Conservation (phyloP, 2,113 vertebrate genomes). For the Carassius auratus region DNA sequence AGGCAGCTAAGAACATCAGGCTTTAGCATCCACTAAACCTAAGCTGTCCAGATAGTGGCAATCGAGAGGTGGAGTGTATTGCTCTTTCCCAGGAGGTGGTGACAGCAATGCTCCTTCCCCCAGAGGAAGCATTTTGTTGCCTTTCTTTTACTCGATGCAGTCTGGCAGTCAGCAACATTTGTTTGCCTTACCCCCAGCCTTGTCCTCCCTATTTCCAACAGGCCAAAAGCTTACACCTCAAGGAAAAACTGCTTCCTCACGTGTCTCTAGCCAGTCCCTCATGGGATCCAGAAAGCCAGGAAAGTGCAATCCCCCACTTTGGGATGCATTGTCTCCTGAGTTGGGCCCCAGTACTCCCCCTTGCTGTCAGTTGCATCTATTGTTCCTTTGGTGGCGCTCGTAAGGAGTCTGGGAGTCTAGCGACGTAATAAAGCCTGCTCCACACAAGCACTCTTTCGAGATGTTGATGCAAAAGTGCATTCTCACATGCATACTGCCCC, state of each 20-base stretch:
- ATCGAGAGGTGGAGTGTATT: neutral
- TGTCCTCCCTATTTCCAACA: neutral
- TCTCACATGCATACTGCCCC: too few species aligned
- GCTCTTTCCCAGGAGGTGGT: neutral
- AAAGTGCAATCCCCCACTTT: too few species aligned
- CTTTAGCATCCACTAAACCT: neutral
- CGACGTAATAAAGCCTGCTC: too few species aligned
- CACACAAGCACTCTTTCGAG: too few species aligned
- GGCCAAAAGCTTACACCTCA: neutral
- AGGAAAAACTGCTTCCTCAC: neutral
- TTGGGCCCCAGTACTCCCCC: neutral
- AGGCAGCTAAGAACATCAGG: too few species aligned
- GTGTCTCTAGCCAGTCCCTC: neutral
- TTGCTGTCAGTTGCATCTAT: neutral
- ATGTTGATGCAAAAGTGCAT: too few species aligned
- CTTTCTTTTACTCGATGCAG: too few species aligned
- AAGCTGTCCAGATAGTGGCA: neutral
- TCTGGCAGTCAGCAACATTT: neutral
- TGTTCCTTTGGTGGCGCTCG: neutral
- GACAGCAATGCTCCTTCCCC: neutral
- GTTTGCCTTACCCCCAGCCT: neutral
- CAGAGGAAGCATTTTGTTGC: too few species aligned
- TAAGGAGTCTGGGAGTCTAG: neutral
- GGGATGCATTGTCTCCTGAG: too few species aligned
- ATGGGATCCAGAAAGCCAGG: neutral